A percentile compares a stretch with the other conserved stretches of the same genome.
These are phyloP conservation scores for Myotis yumanensis DNA, from an alignment of 2,113 vertebrate genomes.

Conservation along the genomic window DNA sequence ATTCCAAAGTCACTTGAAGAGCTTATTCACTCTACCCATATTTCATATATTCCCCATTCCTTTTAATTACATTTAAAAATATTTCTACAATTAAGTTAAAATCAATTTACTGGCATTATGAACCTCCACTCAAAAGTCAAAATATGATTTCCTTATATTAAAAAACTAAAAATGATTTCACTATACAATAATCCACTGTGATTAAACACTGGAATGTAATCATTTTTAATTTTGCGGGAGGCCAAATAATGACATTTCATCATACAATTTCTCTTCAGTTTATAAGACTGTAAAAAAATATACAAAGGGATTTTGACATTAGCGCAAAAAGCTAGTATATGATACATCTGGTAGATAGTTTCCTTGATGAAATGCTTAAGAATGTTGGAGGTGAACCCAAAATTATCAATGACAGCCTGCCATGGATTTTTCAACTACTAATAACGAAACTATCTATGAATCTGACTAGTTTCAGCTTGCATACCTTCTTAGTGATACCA, in stretches of 20 bases:
- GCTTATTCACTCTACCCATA: neutral
- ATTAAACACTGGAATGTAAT: neutral
- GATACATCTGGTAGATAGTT: neutral
- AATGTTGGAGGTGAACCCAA: neutral
- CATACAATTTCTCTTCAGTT: neutral
- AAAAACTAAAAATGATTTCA: slow-evolving; percentile 6
- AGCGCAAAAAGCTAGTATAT: neutral
- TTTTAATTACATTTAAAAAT: slow-evolving; percentile 34
- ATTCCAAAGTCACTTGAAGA: slow-evolving; percentile 1
- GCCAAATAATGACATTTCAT: neutral
- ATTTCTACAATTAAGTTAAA: slow-evolving; percentile 27
- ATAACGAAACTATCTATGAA: slow-evolving; percentile 11
- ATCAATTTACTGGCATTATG: slow-evolving; percentile 11
- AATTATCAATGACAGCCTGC: neutral
- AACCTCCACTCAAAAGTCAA: slow-evolving; percentile 2
- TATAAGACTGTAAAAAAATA: neutral
- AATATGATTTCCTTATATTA: slow-evolving; percentile 31
- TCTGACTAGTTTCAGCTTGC: neutral
- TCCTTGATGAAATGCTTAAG: neutral
- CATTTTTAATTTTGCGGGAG: neutral
- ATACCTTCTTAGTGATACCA: neutral
- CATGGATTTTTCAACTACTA: neutral
- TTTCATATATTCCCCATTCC: neutral
- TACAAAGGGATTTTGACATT: neutral
- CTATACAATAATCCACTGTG: neutral